These are phyloP conservation scores for Euthynnus affinis DNA, from an alignment of 2,797 vertebrate species.

Conservation along the genomic window DNA sequence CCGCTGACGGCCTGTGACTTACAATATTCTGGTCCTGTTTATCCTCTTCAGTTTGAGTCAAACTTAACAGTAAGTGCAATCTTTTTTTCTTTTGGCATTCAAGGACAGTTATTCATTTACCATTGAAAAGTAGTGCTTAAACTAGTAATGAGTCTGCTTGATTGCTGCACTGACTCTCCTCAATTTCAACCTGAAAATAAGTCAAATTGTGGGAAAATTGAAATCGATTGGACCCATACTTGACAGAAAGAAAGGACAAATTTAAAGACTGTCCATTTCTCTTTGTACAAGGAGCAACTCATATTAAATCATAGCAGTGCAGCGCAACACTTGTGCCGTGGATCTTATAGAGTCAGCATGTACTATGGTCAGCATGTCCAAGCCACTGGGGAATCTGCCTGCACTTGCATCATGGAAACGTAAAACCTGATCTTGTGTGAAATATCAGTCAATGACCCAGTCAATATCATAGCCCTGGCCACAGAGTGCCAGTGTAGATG, in stretches of 20 bases:
- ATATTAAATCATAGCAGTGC: neutral
- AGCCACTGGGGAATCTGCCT: conserved; percentile 27
- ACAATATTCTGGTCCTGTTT: conserved; percentile 13
- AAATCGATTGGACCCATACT: neutral
- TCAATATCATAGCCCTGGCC: conserved; percentile 23
- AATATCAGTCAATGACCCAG: conserved; percentile 45
- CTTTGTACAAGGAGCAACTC: neutral
- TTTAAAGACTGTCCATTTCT: neutral
- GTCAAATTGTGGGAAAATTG: conserved; percentile 14
- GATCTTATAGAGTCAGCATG: conserved; percentile 39
- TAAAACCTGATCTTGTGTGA: conserved; percentile 36
- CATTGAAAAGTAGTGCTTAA: neutral
- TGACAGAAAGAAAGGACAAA: neutral
- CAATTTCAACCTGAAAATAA: neutral
- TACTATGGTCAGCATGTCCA: conserved; percentile 16
- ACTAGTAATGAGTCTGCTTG: neutral
- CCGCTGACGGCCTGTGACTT: neutral
- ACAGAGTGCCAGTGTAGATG: conserved; percentile 14
- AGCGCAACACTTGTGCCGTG: neutral
- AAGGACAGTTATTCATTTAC: neutral
- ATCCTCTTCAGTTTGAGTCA: neutral
- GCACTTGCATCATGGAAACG: conserved; percentile 15
- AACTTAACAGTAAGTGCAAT: neutral
- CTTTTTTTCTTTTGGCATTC: neutral
- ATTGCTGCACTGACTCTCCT: conserved; percentile 15